Evolutionary conservation across 2,797 vertebrate species (phyloP).

Genomic region (Hippoglossus hippoglossus): DNA sequence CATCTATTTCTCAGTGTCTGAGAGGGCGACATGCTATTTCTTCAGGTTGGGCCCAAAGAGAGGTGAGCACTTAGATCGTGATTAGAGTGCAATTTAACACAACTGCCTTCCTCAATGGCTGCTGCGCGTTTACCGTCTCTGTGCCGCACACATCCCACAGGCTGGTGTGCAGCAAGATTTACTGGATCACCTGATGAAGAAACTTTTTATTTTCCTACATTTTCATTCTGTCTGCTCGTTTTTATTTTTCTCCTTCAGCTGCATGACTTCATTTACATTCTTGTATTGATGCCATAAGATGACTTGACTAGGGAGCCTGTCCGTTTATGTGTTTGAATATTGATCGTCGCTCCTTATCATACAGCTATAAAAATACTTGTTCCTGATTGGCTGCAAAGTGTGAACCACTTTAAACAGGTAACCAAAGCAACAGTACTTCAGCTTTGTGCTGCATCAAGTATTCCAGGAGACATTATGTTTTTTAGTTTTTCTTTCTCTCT

Average conservation of each 20-base stretch:
- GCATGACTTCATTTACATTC: background rate
- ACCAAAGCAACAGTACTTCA: background rate
- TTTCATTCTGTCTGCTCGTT: background rate
- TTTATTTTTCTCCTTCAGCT: background rate
- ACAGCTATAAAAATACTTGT: too few relatives aligned
- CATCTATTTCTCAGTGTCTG: slow-evolving; percentile 70
- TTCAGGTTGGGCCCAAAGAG: slow-evolving; percentile 49
- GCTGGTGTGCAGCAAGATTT: background rate
- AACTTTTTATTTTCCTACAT: background rate
- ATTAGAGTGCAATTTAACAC: slow-evolving; percentile 70
- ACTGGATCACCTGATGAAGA: slow-evolving; percentile 17
- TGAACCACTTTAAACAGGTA: background rate
- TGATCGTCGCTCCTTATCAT: too few relatives aligned
- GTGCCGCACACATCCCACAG: slow-evolving; percentile 1
- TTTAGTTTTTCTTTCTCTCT: too few relatives aligned
- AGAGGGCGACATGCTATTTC: slow-evolving; percentile 46
- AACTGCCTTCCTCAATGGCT: slow-evolving; percentile 59
- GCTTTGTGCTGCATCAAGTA: background rate
- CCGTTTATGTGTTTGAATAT: too few relatives aligned
- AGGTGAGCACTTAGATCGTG: slow-evolving; percentile 75
- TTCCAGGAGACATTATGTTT: too few relatives aligned
- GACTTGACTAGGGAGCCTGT: background rate
- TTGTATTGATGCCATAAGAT: background rate
- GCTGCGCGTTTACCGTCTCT: slow-evolving; percentile 39
- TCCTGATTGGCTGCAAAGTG: too few relatives aligned